A percentile compares a stretch with the other conserved stretches of the same genome.
phyloP scores from a whole-genome alignment of 2,888 invertebrate species.

The Luperina testacea region DNA sequence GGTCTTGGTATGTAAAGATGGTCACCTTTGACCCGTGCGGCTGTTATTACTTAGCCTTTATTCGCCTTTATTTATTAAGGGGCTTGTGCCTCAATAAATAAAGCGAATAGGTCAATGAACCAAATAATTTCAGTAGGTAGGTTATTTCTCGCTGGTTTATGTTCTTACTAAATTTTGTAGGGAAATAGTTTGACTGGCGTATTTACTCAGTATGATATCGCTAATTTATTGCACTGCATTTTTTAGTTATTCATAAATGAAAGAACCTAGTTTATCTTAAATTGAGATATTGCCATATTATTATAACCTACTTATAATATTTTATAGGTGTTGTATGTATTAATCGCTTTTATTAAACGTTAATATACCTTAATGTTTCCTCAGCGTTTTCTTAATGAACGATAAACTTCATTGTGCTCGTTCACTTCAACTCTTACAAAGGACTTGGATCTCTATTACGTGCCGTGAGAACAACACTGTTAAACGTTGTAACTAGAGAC shows the following conservation, averaged over 20 bases:
- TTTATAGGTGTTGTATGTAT: too few relatives aligned
- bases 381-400: constrained; percentile 13
- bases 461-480: background rate
- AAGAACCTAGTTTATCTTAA: background rate
- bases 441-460: background rate
- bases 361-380: too few relatives aligned
- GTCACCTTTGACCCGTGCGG: too few relatives aligned
- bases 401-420: constrained; percentile 9
- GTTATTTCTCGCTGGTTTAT: background rate
- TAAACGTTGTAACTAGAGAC: background rate
- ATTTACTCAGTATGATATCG: background rate
- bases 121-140: background rate
- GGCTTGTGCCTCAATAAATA: too few relatives aligned
- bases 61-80: too few relatives aligned
- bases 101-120: background rate
- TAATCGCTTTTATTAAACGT: too few relatives aligned
- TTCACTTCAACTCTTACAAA: constrained; percentile 13
- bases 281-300: background rate
- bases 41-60: too few relatives aligned
- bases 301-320: too few relatives aligned
- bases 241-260: background rate
- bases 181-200: too few relatives aligned
- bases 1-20: too few relatives aligned
- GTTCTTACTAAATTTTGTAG: background rate
- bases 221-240: background rate